phyloP scores from a whole-genome alignment of 1,140 invertebrate genomes.

The Zaprionus ornatus region DNA sequence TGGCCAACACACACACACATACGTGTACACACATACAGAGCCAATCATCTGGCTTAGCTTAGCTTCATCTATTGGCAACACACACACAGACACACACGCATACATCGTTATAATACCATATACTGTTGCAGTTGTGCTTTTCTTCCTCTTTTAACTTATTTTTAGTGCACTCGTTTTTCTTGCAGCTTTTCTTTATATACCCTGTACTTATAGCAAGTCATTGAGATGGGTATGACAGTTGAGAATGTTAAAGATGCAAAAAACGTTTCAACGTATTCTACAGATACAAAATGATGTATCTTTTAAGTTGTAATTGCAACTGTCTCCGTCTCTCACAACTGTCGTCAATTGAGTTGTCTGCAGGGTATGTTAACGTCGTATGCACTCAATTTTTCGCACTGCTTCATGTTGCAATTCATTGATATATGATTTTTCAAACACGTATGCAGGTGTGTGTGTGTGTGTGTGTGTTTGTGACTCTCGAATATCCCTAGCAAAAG shows the following conservation, averaged over 20 bases:
- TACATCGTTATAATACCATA: background rate
- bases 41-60: background rate
- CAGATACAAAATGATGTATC: background rate
- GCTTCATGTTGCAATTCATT: conserved; percentile 37
- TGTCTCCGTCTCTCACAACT: background rate
- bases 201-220: background rate
- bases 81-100: background rate
- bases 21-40: background rate
- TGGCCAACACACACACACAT: background rate
- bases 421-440: conserved; percentile 30
- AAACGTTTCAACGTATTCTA: background rate
- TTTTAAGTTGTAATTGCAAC: background rate
- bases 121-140: background rate
- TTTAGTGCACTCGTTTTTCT: conserved; percentile 23
- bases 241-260: background rate
- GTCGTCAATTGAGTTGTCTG: background rate
- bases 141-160: conserved; percentile 17
- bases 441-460: background rate
- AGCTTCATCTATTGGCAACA: conserved; percentile 9
- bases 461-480: conserved; percentile 9
- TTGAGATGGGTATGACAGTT: background rate
- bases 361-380: background rate
- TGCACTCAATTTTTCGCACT: background rate
- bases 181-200: conserved; percentile 20
- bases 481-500: conserved; percentile 49